A percentile compares a stretch with the other conserved stretches of the same genome.
These are phyloP conservation scores for Sturmia bella DNA, from an alignment of 2,888 invertebrate genomes.

Conservation along the genomic window DNA sequence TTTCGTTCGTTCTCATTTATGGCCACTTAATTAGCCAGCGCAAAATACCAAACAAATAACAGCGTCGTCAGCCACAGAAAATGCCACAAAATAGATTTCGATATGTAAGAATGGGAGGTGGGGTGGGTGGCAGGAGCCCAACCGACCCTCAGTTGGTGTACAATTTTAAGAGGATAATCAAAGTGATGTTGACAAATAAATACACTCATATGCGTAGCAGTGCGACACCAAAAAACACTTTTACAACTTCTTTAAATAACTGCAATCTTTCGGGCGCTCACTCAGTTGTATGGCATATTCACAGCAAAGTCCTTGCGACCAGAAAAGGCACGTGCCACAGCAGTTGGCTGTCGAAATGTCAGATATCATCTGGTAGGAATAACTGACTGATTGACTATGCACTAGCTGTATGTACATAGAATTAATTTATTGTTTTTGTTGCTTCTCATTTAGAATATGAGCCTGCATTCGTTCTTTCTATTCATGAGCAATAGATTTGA, in stretches of 20 bases:
- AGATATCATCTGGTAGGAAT: slow-evolving; percentile 66
- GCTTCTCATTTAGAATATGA: slow-evolving; percentile 36
- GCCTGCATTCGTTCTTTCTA: slow-evolving; percentile 48
- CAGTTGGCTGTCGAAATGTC: slow-evolving; percentile 66
- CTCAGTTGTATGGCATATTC: no score
- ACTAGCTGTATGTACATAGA: slow-evolving; percentile 33
- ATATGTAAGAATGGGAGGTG: slow-evolving; percentile 5
- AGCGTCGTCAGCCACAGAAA: slow-evolving; percentile 32
- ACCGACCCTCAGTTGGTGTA: slow-evolving; percentile 2
- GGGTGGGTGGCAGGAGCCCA: background rate
- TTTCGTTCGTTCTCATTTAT: slow-evolving; percentile 43
- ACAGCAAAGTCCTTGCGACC: slow-evolving; percentile 48
- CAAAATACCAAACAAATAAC: slow-evolving; percentile 47
- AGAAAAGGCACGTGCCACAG: slow-evolving; percentile 65
- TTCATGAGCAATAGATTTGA: slow-evolving; percentile 57
- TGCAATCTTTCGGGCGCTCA: slow-evolving; percentile 34
- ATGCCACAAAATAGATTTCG: slow-evolving; percentile 59
- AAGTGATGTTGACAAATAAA: slow-evolving; percentile 64
- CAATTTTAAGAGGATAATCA: slow-evolving; percentile 55
- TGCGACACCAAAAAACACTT: slow-evolving; percentile 55
- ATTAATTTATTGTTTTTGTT: slow-evolving; percentile 44
- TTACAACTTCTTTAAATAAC: slow-evolving; percentile 62
- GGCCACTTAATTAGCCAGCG: slow-evolving; percentile 64
- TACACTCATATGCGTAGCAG: slow-evolving; percentile 5
- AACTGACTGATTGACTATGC: slow-evolving; percentile 17